Conservation (phyloP, 2,888 invertebrate genomes). For the Ophion ventricosus region DNA sequence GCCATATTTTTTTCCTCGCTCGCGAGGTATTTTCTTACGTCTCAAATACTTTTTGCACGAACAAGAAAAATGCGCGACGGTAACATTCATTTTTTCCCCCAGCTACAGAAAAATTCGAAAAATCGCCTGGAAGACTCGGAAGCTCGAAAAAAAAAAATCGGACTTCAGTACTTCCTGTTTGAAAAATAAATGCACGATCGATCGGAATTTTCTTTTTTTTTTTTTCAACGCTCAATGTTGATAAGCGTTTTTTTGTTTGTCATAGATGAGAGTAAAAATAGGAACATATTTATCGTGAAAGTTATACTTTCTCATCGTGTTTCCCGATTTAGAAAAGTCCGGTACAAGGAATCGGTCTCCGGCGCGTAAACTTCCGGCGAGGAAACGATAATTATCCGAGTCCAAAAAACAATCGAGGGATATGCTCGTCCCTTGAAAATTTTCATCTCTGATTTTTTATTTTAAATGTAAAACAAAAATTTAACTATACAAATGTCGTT, state of each 20-base stretch:
- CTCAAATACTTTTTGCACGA: neutral
- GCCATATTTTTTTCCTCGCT: constrained; percentile 24
- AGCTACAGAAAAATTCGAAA: neutral
- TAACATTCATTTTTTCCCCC: neutral
- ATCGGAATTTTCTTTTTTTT: no score
- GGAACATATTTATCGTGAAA: neutral
- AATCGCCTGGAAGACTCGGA: neutral
- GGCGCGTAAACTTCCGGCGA: neutral
- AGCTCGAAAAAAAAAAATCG: no score
- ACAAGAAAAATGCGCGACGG: neutral
- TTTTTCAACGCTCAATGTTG: neutral
- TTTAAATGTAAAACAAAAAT: neutral
- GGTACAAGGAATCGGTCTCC: neutral
- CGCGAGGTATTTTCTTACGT: neutral
- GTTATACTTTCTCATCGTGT: constrained; percentile 8
- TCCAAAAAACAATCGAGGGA: neutral
- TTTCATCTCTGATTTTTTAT: neutral
- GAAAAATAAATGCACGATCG: neutral
- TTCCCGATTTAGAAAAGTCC: constrained; percentile 3
- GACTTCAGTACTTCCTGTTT: neutral
- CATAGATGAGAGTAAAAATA: neutral
- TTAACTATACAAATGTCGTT: neutral
- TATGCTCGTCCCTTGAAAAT: neutral
- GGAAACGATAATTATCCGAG: neutral
- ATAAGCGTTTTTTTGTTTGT: neutral